A percentile compares a stretch with the other conserved stretches of the same genome.
Conservation (phyloP, 2,797 vertebrate species). For the Syncerus caffer region DNA sequence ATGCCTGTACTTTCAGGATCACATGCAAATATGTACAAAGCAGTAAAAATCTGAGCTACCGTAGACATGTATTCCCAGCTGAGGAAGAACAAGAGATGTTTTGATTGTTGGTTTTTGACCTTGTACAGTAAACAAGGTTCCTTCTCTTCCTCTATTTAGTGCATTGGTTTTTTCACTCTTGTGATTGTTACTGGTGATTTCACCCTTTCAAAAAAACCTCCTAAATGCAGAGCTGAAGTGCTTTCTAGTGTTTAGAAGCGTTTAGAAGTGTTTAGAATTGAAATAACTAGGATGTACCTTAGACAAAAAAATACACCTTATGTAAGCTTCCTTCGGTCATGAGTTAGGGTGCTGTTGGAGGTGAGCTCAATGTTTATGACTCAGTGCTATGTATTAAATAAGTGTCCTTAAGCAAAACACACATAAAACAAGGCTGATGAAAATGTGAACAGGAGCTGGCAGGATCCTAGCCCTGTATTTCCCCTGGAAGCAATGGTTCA, state of each 20-base stretch:
- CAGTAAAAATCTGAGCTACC: neutral
- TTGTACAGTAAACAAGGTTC: neutral
- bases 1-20: neutral
- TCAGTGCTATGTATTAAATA: neutral
- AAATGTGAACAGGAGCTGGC: neutral
- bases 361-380: neutral
- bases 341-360: neutral
- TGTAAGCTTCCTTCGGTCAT: neutral
- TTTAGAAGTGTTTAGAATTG: neutral
- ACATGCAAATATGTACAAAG: neutral
- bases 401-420: neutral
- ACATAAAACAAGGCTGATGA: neutral
- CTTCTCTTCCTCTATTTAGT: neutral
- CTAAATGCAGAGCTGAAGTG: neutral
- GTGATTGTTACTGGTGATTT: neutral
- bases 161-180: neutral
- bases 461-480: neutral
- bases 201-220: neutral
- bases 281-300: neutral
- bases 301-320: neutral
- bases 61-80: neutral
- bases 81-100: neutral
- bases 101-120: neutral
- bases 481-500: neutral
- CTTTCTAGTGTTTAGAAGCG: neutral